phyloP scores from a whole-genome alignment of 2,888 invertebrate genomes.

The Tuta absoluta region DNA sequence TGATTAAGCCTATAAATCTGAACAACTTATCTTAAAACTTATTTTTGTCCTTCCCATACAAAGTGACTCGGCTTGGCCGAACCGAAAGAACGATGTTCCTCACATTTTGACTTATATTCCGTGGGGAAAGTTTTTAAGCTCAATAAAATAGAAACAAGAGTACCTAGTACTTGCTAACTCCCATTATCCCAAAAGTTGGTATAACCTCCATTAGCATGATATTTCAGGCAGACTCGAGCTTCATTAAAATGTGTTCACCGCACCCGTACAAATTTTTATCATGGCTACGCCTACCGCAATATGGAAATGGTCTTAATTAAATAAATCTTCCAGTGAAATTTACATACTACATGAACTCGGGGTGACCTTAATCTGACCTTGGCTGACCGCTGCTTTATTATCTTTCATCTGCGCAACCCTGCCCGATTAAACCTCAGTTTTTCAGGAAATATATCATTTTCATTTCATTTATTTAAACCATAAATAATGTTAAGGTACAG shows the following conservation, averaged over 20 bases:
- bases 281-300: neutral
- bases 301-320: conserved; percentile 14
- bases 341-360: neutral
- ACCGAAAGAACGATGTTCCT: no score
- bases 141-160: no score
- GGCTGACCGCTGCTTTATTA: conserved; percentile 3
- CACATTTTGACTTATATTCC: no score
- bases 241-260: conserved; percentile 16
- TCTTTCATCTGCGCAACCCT: neutral
- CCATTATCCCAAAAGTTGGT: conserved; percentile 8
- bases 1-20: no score
- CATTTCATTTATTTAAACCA: no score
- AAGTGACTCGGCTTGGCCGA: no score
- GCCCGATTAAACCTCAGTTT: neutral
- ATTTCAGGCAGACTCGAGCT: conserved; percentile 15
- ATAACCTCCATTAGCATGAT: neutral
- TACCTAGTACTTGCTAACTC: no score
- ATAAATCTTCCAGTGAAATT: neutral
- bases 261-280: neutral
- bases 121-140: no score
- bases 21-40: no score
- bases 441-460: neutral
- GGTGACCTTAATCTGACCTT: conserved; percentile 14
- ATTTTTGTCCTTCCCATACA: no score
- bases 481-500: no score